Evolutionary conservation across 2,888 invertebrate species (phyloP), one percentile per base, ranked within the genome.

Genomic region (Blomia tropicalis): DNA sequence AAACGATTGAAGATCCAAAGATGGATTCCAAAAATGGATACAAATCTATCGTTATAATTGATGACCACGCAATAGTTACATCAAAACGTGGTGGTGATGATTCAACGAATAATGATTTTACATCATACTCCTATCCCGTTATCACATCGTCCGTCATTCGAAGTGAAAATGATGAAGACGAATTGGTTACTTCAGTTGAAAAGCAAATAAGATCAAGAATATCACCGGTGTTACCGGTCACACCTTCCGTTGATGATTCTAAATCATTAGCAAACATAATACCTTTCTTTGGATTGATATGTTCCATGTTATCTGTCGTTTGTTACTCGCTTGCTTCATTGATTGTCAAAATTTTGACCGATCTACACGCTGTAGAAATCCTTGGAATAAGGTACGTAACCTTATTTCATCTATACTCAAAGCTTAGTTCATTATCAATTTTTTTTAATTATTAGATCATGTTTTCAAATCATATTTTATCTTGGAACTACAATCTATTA

Each of bases 311-410:
- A 19, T 62, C 62, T 1, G 62, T 62, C 19, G 22, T 62, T n/a
- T 62, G 62, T 25, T 62, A 31, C 43, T 62, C 62, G 7, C 29
- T 62, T 19, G 43, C 43, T 11, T 58, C 62, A 17, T 30, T 62
- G n/a, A 62, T 62, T 19, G 62, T 62, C 25, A 62, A 58, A 51
- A 7, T 58, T 19, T 29, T 62, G 1, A 62, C 62, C 7, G 47
- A 62, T 30, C 27, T 58, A 17, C 62, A 58, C 51, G 58, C 62
- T 19, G 31, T 62, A 7, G 43, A 62, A 29, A 62, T 62, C 19
- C 44, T 62, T 32, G 62, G 44, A 27, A 58, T 62, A 19, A 62
- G 62, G 62, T 62, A 27, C 31, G 43, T n/a, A n/a, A n/a, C n/a
- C n/a, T n/a, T n/a, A n/a, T n/a, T n/a, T n/a, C n/a, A n/a, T n/a